A percentile compares a stretch with the other conserved stretches of the same genome.
Conservation (phyloP, 2,113 vertebrate genomes). For the Pseudorhombus dupliciocellatus region DNA sequence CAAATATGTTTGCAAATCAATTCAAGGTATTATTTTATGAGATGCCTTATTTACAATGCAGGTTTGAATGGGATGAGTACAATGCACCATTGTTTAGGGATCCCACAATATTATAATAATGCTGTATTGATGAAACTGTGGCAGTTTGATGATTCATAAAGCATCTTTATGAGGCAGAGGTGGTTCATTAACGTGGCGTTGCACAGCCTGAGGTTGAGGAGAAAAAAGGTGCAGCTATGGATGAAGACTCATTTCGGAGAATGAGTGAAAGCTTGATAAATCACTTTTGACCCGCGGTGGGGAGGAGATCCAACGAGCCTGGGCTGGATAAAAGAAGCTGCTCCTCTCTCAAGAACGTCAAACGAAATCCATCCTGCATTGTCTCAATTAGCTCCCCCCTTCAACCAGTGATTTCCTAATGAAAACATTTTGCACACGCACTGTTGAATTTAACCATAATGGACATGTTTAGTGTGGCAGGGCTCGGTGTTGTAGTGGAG, state of each 20-base stretch:
- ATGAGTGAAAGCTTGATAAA: constrained; percentile 49
- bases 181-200: neutral
- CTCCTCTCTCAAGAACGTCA: constrained; percentile 30
- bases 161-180: neutral
- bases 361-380: constrained; percentile 56
- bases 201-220: neutral
- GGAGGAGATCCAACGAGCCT: constrained; percentile 12
- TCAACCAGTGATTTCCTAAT: constrained; percentile 56
- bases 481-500: constrained; percentile 4
- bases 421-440: constrained; percentile 30
- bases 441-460: constrained; percentile 40
- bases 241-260: constrained; percentile 28
- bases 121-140: neutral
- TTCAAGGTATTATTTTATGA: neutral
- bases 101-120: neutral
- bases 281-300: constrained; percentile 32
- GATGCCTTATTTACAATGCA: neutral
- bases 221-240: constrained; percentile 9
- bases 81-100: neutral
- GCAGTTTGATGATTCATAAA: constrained; percentile 10
- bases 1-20: neutral
- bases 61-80: neutral
- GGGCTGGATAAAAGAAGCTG: constrained; percentile 34
- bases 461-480: constrained; percentile 18
- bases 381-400: constrained; percentile 59